A percentile compares a stretch with the other conserved stretches of the same genome.
phyloP scores from a whole-genome alignment of 2,797 vertebrate genomes.

The Pseudotriccus pelzelni region DNA sequence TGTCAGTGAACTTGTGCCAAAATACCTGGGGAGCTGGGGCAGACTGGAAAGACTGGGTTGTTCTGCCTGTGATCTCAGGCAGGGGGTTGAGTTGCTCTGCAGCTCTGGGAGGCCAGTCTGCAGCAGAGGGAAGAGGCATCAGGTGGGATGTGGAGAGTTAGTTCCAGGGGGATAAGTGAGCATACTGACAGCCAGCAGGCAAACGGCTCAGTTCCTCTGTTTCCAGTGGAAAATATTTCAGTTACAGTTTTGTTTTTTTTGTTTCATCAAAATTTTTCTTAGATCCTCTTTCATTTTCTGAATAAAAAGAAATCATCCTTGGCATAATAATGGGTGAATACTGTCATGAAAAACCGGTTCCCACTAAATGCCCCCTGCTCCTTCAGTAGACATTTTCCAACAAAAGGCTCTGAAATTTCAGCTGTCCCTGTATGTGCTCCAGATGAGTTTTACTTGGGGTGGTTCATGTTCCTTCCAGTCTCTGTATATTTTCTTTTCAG shows the following conservation, averaged over 20 bases:
- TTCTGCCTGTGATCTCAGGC: conserved; percentile 1
- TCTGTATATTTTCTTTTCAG: not conserved
- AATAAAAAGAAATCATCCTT: conserved; percentile 35
- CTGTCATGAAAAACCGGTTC: not conserved
- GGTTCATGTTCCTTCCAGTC: not conserved
- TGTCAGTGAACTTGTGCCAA: conserved; percentile 21
- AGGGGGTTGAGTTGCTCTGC: not conserved
- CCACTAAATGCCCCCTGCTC: not conserved
- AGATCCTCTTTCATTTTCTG: conserved; percentile 39
- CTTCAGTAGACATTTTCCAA: conserved; percentile 34
- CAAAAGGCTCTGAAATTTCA: conserved; percentile 51
- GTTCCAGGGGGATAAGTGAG: not conserved
- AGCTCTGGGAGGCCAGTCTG: not conserved
- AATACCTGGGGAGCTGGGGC: conserved; percentile 43
- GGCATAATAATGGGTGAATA: conserved; percentile 17
- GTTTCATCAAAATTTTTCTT: conserved; percentile 35
- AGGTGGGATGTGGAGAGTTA: conserved; percentile 22
- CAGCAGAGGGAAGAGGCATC: not conserved
- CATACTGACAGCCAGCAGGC: conserved; percentile 21
- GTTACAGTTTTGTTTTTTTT: not conserved
- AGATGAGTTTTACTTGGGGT: conserved; percentile 27
- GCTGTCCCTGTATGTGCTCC: not conserved
- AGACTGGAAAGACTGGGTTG: conserved; percentile 34
- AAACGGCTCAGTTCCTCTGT: conserved; percentile 38
- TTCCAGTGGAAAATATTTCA: conserved; percentile 56